Evolutionary conservation across 2,888 invertebrate species (phyloP).

Genomic region (Harpalus rubripes): DNA sequence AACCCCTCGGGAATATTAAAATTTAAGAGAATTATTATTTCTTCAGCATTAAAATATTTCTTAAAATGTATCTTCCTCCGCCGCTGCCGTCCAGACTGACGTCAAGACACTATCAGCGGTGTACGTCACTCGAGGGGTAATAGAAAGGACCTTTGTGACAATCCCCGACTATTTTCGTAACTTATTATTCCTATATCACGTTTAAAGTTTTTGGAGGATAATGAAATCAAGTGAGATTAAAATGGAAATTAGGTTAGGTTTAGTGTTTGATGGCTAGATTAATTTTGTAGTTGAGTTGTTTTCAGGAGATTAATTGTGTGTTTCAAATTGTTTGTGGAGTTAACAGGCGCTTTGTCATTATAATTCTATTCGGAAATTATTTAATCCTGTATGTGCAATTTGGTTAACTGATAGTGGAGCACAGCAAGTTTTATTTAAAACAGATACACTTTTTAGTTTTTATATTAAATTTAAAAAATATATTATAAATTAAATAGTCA

Average conservation of each 20-base stretch:
- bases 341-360: background rate
- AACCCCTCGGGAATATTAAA: too few relatives aligned
- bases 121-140: conserved; percentile 3
- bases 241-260: conserved; percentile 36
- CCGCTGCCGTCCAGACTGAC: background rate
- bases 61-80: background rate
- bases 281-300: conserved; percentile 43
- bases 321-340: conserved; percentile 15
- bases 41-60: background rate
- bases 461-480: too few relatives aligned
- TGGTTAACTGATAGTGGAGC: background rate
- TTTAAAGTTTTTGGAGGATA: conserved; percentile 29
- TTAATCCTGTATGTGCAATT: background rate
- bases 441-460: too few relatives aligned
- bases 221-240: conserved; percentile 35
- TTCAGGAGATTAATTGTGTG: conserved; percentile 27
- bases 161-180: conserved; percentile 7
- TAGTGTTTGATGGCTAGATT: conserved; percentile 1
- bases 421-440: too few relatives aligned
- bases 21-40: too few relatives aligned
- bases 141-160: conserved; percentile 20
- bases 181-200: conserved; percentile 21
- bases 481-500: too few relatives aligned
- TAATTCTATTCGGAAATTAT: conserved; percentile 1
- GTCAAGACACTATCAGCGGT: background rate